Base-by-base conservation (phyloP, 2,113 vertebrate species). In the Tursiops truncatus region DNA sequence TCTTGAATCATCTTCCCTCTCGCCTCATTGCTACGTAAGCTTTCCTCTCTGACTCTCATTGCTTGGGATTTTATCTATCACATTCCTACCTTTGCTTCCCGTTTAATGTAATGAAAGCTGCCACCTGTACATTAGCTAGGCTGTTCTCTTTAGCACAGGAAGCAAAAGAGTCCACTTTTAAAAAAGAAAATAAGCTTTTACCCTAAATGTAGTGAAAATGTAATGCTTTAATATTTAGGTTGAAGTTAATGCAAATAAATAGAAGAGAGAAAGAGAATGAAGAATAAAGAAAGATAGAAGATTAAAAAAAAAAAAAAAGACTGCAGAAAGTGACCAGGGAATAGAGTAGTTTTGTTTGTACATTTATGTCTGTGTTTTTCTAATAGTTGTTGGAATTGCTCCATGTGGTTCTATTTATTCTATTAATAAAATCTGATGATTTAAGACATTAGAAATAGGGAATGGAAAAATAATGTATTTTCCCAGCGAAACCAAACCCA, bases 401-500 rank as follows among this genome's bases (percentile, higher is more conserved):
- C 33, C 56, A 58, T 50, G 44, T 47, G 83, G 65, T 77, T 36
- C 12, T 58, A 65, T 95, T 79, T 91, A 89, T 80, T 90, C 50
- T 96, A 83, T 62, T 95, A 96, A 95, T 86, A 93, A 97, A 95
- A 80, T 77, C 67, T 73, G 63, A 96, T 92, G 47, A 83, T 89
- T 95, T 88, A 96, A 96, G 60, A 60, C 67, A 87, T 91, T 38
- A 91, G 87, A 92, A 91, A 84, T 70, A 93, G 12, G n/a, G 84
- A 95, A 88, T 94, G 92, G 94, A 94, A 95, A 96, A 86, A 36
- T 89, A 84, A 44, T 28, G 31, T 38, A 31, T 87, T 86, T 92
- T 79, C 86, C 65, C 18, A 79, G 63, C 83, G 95, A 97, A 94
- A 95, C 80, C n/a, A 79, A 96, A 92, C 28, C 18, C 47, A 76